A percentile compares a stretch with the other conserved stretches of the same genome.
phyloP scores from a whole-genome alignment of 2,797 vertebrate species.

The Anas capensis region DNA sequence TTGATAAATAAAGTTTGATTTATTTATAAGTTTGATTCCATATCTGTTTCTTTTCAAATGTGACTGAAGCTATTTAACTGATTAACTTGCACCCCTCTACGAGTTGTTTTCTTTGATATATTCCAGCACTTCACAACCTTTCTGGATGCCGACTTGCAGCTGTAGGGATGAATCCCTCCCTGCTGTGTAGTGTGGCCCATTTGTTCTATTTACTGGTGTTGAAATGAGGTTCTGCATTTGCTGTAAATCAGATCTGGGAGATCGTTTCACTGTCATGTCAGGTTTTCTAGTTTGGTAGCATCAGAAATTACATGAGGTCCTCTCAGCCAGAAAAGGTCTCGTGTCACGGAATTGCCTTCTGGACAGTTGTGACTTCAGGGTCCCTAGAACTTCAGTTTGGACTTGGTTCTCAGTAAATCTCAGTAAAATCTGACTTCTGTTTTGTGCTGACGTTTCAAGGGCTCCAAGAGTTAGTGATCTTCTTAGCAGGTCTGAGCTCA shows the following conservation, averaged over 20 bases:
- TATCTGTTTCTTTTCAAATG: conserved; percentile 58
- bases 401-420: neutral
- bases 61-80: conserved; percentile 56
- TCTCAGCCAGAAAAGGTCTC: neutral
- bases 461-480: neutral
- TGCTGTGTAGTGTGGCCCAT: neutral
- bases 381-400: conserved; percentile 1
- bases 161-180: conserved; percentile 40
- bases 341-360: neutral
- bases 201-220: conserved; percentile 29
- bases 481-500: neutral
- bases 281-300: conserved; percentile 2
- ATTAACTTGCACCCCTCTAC: conserved; percentile 24
- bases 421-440: neutral
- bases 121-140: conserved; percentile 12
- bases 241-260: conserved; percentile 35
- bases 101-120: conserved; percentile 57
- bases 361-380: neutral
- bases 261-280: conserved; percentile 34
- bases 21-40: conserved; percentile 32
- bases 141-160: neutral
- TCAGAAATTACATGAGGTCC: neutral
- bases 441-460: conserved; percentile 36
- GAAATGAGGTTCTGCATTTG: conserved; percentile 21
- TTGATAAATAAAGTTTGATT: neutral